Evolutionary conservation across 2,888 invertebrate genomes (phyloP).

Genomic region (Diarsia brunnea): DNA sequence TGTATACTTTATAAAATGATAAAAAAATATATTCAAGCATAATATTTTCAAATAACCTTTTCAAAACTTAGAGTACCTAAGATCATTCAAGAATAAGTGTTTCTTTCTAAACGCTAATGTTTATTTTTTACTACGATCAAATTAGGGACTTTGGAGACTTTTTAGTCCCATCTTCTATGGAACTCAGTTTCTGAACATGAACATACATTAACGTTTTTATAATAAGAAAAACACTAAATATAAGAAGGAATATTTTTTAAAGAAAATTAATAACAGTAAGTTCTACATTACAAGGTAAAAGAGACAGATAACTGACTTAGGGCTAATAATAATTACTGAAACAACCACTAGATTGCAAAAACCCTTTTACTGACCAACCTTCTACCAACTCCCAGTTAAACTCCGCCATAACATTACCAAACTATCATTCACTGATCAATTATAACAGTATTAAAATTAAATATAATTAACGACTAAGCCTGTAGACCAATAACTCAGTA

Average conservation of each 20-base stretch:
- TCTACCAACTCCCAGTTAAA: conserved; percentile 19
- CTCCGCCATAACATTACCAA: conserved; percentile 45
- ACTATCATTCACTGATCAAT: conserved; percentile 64
- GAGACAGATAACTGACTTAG: neutral
- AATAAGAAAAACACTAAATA: neutral
- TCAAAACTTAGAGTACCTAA: neutral
- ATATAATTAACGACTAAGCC: conserved; percentile 76
- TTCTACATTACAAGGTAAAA: neutral
- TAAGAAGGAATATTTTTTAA: neutral
- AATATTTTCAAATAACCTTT: neutral
- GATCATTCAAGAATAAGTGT: neutral
- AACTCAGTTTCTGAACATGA: neutral
- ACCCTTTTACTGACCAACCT: neutral
- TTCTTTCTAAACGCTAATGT: neutral
- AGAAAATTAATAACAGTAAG: neutral
- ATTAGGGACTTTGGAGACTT: neutral
- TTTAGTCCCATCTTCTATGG: neutral
- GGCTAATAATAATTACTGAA: conserved; percentile 29
- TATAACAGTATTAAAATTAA: conserved; percentile 76
- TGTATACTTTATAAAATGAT: neutral
- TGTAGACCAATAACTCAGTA: conserved; percentile 86
- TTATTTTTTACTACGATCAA: neutral
- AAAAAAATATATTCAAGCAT: neutral
- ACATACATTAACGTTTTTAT: neutral
- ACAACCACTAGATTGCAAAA: conserved; percentile 23